These are phyloP conservation scores for Charina bottae DNA, from an alignment of 2,113 vertebrate species.

Conservation along the genomic window DNA sequence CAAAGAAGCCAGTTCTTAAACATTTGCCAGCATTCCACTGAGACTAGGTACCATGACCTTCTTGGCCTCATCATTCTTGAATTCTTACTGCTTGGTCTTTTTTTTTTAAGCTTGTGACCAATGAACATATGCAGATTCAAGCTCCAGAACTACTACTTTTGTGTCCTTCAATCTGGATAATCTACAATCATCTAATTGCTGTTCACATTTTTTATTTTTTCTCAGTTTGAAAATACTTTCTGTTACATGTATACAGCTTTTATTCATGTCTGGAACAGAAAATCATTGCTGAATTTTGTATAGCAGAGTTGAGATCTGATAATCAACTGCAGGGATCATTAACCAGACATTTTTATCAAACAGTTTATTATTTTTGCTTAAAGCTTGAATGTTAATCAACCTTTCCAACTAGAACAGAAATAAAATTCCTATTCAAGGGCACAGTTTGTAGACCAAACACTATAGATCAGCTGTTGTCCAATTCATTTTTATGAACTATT, in stretches of 20 bases:
- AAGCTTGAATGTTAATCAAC: constrained; percentile 31
- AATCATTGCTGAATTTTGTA: too few species aligned
- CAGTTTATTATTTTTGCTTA: not conserved
- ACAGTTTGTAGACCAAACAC: constrained; percentile 30
- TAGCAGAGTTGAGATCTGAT: not conserved
- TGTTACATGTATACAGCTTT: too few species aligned
- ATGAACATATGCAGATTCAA: too few species aligned
- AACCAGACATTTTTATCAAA: not conserved
- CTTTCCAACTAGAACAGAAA: constrained; percentile 52
- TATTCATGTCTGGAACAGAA: too few species aligned
- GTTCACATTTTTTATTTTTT: constrained; percentile 28
- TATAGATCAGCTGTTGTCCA: constrained; percentile 10
- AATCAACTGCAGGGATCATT: constrained; percentile 2
- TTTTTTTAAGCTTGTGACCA: not conserved
- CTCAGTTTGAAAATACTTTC: too few species aligned
- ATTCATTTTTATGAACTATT: constrained; percentile 42
- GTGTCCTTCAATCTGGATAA: not conserved
- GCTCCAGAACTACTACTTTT: not conserved
- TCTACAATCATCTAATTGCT: constrained; percentile 48
- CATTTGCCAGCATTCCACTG: too few species aligned
- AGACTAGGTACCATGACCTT: too few species aligned
- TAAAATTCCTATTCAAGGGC: constrained; percentile 52
- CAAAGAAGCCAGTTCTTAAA: too few species aligned
- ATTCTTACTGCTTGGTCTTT: too few species aligned
- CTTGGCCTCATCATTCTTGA: too few species aligned